Base-by-base conservation (phyloP, 2,888 invertebrate species). In the Leucoptera coffeella region DNA sequence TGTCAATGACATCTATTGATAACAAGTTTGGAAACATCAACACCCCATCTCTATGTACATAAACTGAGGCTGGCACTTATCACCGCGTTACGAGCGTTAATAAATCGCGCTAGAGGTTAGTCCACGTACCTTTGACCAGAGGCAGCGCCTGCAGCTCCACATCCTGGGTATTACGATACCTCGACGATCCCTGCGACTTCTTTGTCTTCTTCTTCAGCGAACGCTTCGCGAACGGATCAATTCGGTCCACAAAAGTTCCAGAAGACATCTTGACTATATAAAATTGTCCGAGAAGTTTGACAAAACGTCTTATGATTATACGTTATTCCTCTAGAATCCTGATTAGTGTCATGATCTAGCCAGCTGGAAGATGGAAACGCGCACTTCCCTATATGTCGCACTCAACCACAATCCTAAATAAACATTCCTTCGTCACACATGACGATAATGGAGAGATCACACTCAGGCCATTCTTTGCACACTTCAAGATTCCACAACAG, bases 211-310 rank as follows among this genome's bases (percentile, higher is more conserved):
- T 93, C 77, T 94, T 93, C 50, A 94, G 74, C 50, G 96, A 95
- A 64, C 94, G 83, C 78, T 96, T 97, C 47, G 92, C 90, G 75
- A 97, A 97, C 52, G 97, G 97, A 79, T 97, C 97, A 77, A 97
- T 96, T 74, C 95, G 89, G 80, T 97, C 96, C 75, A 95, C 94
- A 79, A 95, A 91, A 65, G 89, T 84, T 75, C 82, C 84, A 75
- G 87, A 82, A 69, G 72, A 71, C 82, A 78, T 79, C 58, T 71
- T 73, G 64, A 48, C 50, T 54, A 51, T 61, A 53, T 52, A 56
- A 57, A 60, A 67, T 53, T 62, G 62, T 62, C 58, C 65, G 59
- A 59, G 61, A n/a, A n/a, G n/a, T n/a, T n/a, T n/a, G n/a, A n/a
- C n/a, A n/a, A n/a, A n/a, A n/a, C n/a, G n/a, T n/a, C n/a, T n/a